These are phyloP conservation scores for Alviniconcha marisindica DNA, from an alignment of 1,140 invertebrate genomes.

Conservation along the genomic window DNA sequence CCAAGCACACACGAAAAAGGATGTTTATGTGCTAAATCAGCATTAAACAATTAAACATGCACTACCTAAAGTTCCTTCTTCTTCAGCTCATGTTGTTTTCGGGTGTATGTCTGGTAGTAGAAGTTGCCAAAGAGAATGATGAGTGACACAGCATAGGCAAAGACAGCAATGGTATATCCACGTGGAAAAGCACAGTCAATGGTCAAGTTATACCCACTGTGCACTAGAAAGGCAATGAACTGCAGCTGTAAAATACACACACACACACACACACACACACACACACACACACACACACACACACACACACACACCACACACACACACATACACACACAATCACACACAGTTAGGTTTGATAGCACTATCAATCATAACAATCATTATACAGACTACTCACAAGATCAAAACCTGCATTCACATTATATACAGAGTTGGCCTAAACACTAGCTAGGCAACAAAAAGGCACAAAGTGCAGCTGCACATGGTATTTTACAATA, in stretches of 20 bases:
- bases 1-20: no score
- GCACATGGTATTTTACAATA: no score
- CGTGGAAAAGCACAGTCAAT: constrained; percentile 70
- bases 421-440: no score
- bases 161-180: constrained; percentile 59
- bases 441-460: no score
- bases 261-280: constrained; percentile 14
- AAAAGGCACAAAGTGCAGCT: no score
- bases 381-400: no score
- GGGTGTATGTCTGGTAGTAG: constrained; percentile 87
- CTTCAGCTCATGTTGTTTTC: constrained; percentile 10
- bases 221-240: constrained; percentile 66
- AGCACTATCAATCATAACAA: no score
- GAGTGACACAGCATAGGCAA: constrained; percentile 68
- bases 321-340: no score
- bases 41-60: no score
- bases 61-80: background rate
- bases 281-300: background rate
- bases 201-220: constrained; percentile 72
- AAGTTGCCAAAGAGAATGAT: constrained; percentile 92
- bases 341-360: no score
- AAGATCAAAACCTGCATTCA: no score
- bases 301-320: background rate
- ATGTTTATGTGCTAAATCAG: no score
- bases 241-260: constrained; percentile 50